Evolutionary conservation across 53 echinoderm and acorn worm genomes (phyloP), one percentile per base, ranked within the genome.

Genomic region (Astropecten irregularis): DNA sequence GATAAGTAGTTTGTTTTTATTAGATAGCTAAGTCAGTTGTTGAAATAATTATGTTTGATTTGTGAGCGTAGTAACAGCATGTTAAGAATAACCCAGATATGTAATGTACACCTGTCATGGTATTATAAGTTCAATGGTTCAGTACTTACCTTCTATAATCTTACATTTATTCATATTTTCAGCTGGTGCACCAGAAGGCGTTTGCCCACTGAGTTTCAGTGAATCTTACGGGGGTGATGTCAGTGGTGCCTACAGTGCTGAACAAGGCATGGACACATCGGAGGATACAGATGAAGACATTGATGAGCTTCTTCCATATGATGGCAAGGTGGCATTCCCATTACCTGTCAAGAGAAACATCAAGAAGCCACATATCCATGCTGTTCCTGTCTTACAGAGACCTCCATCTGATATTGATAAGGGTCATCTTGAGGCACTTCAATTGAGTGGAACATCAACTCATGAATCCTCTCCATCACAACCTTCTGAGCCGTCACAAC

Each of bases 211-310:
- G 44, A 99, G 99, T 73, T 95, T 99, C 82, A 99, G 94, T 66
- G 99, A 99, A 68, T 95, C 94, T 10, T 99, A 94, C 51, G 99
- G 99, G 25, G 99, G 91, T 61, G 99, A 99, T 85, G 94, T 99
- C 68, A 99, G 99, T 72, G 99, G 92, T 13, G 93, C 93, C 48
- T 93, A 93, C 88, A 95, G 95, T 59, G 92, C 90, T 9, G 99
- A 95, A 53, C 88, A 85, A 50, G 99, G 94, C 56, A 81, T 91
- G 74, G 99, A 94, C 51, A 95, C 99, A 22, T 92, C 93, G 50
- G 92, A 90, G 13, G 99, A 99, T 66, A 95, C 94, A 9, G 99
- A 95, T 26, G 85, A 95, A 47, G 99, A 95, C 68, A 73, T 99
- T 37, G 97, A 97, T 50, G 97, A 96, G 79, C 79, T 95, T 59